Evolutionary conservation across 2,888 invertebrate genomes (phyloP).

Genomic region (Epinotia demarniana): DNA sequence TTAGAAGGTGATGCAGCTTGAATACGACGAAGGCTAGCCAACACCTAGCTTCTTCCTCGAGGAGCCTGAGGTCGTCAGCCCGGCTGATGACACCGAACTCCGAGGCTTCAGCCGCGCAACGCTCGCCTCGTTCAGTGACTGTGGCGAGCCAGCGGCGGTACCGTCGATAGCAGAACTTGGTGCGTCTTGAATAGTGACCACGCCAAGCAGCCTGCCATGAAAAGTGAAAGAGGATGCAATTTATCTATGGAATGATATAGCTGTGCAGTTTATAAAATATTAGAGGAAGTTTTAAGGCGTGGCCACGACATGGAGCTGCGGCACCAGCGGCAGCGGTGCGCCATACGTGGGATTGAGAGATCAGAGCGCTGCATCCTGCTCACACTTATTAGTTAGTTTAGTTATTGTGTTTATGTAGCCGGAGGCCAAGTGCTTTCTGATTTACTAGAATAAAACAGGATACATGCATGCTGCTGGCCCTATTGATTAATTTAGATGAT

Average conservation of each 20-base stretch:
- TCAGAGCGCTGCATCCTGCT: too few relatives aligned
- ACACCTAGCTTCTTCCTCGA: constrained; percentile 76
- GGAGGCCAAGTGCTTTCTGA: too few relatives aligned
- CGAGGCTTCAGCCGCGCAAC: constrained; percentile 72
- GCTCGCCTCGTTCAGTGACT: constrained; percentile 72
- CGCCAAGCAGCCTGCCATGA: constrained; percentile 71
- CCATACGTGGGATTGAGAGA: too few relatives aligned
- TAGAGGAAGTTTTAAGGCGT: too few relatives aligned
- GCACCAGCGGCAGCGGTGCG: too few relatives aligned
- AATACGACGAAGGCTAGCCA: constrained; percentile 80
- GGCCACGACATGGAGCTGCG: too few relatives aligned
- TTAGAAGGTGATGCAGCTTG: constrained; percentile 75
- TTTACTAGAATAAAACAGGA: too few relatives aligned
- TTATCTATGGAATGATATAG: background rate
- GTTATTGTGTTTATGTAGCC: too few relatives aligned
- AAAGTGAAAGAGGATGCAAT: background rate
- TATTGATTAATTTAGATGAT: too few relatives aligned
- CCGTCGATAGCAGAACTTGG: constrained; percentile 72
- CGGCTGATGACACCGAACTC: constrained; percentile 74
- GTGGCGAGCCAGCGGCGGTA: constrained; percentile 74
- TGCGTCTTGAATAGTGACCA: constrained; percentile 72
- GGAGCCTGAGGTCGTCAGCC: constrained; percentile 71
- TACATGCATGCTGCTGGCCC: too few relatives aligned
- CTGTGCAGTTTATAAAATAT: background rate
- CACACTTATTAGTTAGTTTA: too few relatives aligned